These are phyloP conservation scores for Lasioglossum calceatum DNA, from an alignment of 2,888 invertebrate species.

Conservation along the genomic window DNA sequence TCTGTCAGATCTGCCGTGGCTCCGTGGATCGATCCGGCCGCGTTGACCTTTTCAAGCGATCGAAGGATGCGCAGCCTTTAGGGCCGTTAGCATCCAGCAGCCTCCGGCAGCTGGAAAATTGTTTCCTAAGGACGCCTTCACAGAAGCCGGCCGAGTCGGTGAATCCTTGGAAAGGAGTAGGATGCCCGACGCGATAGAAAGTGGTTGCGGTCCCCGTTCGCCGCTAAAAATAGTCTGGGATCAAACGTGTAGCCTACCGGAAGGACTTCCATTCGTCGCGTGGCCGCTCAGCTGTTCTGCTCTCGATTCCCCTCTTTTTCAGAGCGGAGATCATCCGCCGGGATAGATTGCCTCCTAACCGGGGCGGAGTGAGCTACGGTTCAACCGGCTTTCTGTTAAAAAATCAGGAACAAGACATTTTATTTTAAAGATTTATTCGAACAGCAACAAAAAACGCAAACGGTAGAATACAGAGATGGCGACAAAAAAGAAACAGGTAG, in stretches of 20 bases:
- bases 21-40: conserved; percentile 55
- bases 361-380: background rate
- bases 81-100: conserved; percentile 25
- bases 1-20: conserved; percentile 27
- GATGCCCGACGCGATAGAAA: conserved; percentile 33
- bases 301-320: background rate
- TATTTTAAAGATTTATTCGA: too few relatives aligned
- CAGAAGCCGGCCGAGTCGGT: conserved; percentile 14
- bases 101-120: conserved; percentile 36
- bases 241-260: background rate
- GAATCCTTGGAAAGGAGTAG: conserved; percentile 33
- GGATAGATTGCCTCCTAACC: background rate
- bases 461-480: background rate
- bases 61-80: conserved; percentile 26
- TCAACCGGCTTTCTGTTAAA: background rate
- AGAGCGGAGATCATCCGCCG: background rate
- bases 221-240: conserved; percentile 28
- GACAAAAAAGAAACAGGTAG: too few relatives aligned
- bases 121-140: conserved; percentile 43
- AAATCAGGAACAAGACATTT: too few relatives aligned
- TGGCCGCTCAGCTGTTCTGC: background rate
- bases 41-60: conserved; percentile 61
- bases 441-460: too few relatives aligned
- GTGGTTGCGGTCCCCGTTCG: conserved; percentile 14
- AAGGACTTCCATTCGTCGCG: conserved; percentile 19